A percentile compares a stretch with the other conserved stretches of the same genome.
Evolutionary conservation across 2,888 invertebrate genomes (phyloP).

Genomic region (Mimachlamys varia): DNA sequence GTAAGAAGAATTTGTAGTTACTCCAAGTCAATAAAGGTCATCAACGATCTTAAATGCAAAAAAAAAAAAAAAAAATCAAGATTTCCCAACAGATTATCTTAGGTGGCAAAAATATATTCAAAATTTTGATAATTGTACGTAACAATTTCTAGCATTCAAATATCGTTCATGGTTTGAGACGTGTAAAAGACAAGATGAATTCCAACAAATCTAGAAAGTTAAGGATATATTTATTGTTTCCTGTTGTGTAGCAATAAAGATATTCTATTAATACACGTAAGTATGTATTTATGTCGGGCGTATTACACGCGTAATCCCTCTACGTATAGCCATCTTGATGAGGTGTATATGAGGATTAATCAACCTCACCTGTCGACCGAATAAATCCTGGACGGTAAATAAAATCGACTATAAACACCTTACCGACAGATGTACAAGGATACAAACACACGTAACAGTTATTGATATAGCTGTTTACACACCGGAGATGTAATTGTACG

Average conservation of each 20-base stretch:
- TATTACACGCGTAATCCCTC: not conserved
- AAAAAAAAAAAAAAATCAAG: too few species aligned
- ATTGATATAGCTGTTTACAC: not conserved
- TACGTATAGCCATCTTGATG: not conserved
- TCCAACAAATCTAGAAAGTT: too few species aligned
- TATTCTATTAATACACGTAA: not conserved
- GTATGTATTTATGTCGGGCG: not conserved
- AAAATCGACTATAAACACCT: conserved; percentile 31
- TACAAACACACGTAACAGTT: not conserved
- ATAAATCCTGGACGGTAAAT: conserved; percentile 15
- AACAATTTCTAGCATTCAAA: too few species aligned
- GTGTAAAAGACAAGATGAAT: too few species aligned
- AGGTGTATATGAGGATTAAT: not conserved
- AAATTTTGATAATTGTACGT: too few species aligned
- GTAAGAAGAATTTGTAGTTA: too few species aligned
- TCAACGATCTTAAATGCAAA: too few species aligned
- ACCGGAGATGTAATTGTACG: not conserved
- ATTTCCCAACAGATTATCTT: too few species aligned
- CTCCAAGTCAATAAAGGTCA: too few species aligned
- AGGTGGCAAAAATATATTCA: too few species aligned
- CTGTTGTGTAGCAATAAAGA: not conserved
- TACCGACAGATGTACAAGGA: not conserved
- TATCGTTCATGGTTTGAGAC: too few species aligned
- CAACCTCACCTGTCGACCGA: not conserved
- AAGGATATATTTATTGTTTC: not conserved